Percentiles rank a stretch among this genome's conserved stretches.
Evolutionary conservation across 2,797 vertebrate genomes (phyloP).

Genomic region (Alauda arvensis): DNA sequence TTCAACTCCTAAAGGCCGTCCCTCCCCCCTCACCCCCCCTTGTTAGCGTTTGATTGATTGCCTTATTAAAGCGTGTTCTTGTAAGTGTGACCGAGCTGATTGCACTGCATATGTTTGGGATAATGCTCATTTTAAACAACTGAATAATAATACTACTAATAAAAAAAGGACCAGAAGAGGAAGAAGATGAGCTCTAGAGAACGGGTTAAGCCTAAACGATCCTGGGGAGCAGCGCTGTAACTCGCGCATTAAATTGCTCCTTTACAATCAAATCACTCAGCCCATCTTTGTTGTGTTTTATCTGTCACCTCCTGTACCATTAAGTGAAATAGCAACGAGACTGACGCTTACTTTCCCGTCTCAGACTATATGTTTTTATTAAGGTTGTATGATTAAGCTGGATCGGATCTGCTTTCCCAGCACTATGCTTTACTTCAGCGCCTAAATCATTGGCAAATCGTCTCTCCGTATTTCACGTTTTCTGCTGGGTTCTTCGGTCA

Average conservation of each 20-base stretch:
- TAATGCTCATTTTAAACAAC: constrained; percentile 96
- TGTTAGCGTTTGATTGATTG: constrained; percentile 93
- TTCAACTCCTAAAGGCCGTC: constrained; percentile 44
- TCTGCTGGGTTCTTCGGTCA: neutral
- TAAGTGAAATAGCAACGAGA: neutral
- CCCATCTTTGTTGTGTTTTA: constrained; percentile 6
- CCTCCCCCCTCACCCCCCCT: constrained; percentile 32
- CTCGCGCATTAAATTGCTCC: constrained; percentile 70
- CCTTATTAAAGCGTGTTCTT: constrained; percentile 99
- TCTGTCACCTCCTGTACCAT: neutral
- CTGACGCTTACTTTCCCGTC: neutral
- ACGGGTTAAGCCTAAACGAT: constrained; percentile 67
- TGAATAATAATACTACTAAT: constrained; percentile 67
- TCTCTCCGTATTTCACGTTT: neutral
- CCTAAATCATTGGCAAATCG: neutral
- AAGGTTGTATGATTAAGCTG: constrained; percentile 7
- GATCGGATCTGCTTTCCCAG: constrained; percentile 4
- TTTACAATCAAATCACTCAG: constrained; percentile 61
- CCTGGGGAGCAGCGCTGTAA: constrained; percentile 59
- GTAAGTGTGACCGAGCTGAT: constrained; percentile 99
- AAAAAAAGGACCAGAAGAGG: constrained; percentile 42
- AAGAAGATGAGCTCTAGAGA: constrained; percentile 70
- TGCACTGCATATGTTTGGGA: constrained; percentile 99
- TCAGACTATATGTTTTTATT: constrained; percentile 31
- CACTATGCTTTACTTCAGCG: neutral